phyloP scores from a whole-genome alignment of 2,797 vertebrate species.

The Poeciliopsis paucimaculata region DNA sequence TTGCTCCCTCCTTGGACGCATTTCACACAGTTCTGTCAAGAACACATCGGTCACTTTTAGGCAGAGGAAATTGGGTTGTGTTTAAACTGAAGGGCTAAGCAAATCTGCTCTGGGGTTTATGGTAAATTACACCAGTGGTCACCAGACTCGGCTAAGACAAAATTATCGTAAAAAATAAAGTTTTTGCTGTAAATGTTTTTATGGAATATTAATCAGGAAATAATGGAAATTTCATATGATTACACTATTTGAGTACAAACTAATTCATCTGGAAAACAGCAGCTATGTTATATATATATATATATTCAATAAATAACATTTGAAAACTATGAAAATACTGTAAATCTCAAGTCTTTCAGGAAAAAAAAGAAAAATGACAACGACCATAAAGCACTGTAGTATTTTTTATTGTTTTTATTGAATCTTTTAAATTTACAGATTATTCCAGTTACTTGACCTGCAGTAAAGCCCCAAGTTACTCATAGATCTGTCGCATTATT shows the following conservation, averaged over 20 bases:
- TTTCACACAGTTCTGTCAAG: conserved; percentile 16
- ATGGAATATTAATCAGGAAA: background rate
- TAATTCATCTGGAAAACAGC: background rate
- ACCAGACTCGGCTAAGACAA: background rate
- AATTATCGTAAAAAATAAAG: background rate
- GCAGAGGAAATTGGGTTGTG: background rate
- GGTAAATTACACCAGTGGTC: background rate
- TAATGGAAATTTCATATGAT: background rate
- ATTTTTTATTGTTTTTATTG: too few species aligned
- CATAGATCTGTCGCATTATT: background rate
- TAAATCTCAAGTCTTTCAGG: background rate
- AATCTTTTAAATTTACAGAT: too few species aligned
- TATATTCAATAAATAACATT: background rate
- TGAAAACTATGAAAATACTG: background rate
- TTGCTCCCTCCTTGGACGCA: conserved; percentile 21
- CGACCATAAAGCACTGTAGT: too few species aligned
- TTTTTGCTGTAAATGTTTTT: background rate
- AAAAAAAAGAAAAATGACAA: background rate
- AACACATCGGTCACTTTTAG: conserved; percentile 6
- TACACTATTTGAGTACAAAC: background rate
- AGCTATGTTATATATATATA: too few species aligned
- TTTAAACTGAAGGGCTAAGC: background rate
- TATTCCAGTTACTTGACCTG: too few species aligned
- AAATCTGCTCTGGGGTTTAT: background rate
- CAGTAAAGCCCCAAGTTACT: background rate